Evolutionary conservation across 2,888 invertebrate species (phyloP).

Genomic region (Phymatocera aterrima): DNA sequence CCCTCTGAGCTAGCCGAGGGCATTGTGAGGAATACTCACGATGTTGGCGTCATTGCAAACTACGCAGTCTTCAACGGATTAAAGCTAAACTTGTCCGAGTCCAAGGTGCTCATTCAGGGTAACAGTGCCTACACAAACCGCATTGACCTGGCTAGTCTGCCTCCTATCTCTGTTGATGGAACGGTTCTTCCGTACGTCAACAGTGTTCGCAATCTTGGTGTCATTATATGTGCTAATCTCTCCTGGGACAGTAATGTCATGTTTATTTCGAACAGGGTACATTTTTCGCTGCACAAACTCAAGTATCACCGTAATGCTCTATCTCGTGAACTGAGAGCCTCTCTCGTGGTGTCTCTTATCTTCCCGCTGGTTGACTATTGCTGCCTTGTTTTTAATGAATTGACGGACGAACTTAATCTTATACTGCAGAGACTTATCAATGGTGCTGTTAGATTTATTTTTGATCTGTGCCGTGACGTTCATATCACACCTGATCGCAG

Average conservation of each 20-base stretch:
- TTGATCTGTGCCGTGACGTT: constrained; percentile 5
- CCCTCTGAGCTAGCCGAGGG: background rate
- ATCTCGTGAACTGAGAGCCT: background rate
- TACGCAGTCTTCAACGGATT: background rate
- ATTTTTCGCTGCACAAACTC: background rate
- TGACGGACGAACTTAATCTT: background rate
- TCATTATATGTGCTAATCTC: background rate
- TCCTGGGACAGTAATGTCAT: constrained; percentile 19
- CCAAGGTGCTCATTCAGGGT: constrained; percentile 12
- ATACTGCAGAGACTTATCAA: constrained; percentile 39
- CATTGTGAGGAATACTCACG: background rate
- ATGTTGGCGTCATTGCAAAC: background rate
- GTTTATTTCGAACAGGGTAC: background rate
- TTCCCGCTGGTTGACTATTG: background rate
- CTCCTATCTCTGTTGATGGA: background rate
- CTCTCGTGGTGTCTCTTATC: background rate
- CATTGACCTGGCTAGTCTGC: background rate
- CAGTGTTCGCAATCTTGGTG: constrained; percentile 18
- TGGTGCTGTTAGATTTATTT: constrained; percentile 39
- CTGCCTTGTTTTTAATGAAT: background rate
- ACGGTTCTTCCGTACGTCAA: background rate
- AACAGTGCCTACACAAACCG: background rate
- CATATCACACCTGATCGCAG: constrained; percentile 43
- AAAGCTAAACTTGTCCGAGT: background rate
- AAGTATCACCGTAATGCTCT: background rate